Evolutionary conservation across 1,140 invertebrate genomes (phyloP), one percentile per base, ranked within the genome.

Genomic region (Olivierus martensii): DNA sequence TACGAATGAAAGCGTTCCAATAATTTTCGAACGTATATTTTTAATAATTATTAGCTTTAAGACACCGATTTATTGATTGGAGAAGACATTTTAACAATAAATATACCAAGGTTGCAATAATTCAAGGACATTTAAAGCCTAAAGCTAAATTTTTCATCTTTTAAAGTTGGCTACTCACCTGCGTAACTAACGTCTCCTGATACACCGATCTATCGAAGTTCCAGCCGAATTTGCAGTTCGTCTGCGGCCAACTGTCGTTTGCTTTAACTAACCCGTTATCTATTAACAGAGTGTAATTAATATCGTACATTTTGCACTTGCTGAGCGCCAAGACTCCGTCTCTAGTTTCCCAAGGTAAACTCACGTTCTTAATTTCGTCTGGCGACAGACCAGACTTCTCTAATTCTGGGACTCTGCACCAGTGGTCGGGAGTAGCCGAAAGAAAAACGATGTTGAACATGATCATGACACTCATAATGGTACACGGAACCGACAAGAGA

Each of bases 361-460:
- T 41, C 12, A 41, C 5, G 12, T 18, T 41, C 17, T 7, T 41
- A 5, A n/a, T 41, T 14, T 9, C 12, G 6, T 18, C 17, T 5
- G 39, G 39, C 17, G 39, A 15, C 9, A 14, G 6, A 15, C 6
- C 71, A 58, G 74, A 76, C 12, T 50, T 39, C 14, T 51, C 22
- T 15, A 87, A 66, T 55, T 79, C 75, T 0, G 84, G 82, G 3
- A 85, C 72, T 43, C 68, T 71, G 62, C 86, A 89, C 83, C 84
- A 86, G 68, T 88, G 82, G 34, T 80, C 75, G 0, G 85, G 85
- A 18, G 77, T 76, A 59, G 86, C 81, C 0, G 83, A 77, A 81
- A 88, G 86, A 66, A 89, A 89, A 2, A 87, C 38, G 70, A 80
- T 78, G 28, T 77, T 79, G 61, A 82, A 82, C 19, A 78, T 77